Evolutionary conservation across 2,888 invertebrate genomes (phyloP).

Genomic region (Hipparchia semele): DNA sequence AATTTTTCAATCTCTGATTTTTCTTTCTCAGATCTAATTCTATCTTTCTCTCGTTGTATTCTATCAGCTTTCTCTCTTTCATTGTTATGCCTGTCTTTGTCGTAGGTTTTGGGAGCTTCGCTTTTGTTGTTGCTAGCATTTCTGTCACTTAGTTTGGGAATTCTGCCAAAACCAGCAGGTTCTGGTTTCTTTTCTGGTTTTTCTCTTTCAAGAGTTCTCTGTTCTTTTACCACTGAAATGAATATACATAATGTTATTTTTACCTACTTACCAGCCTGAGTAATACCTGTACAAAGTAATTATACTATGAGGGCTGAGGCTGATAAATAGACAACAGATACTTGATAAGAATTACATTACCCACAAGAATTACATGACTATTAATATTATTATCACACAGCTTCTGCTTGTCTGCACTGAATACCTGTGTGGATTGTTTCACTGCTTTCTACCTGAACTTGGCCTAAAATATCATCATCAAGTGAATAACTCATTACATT

Average conservation of each 20-base stretch:
- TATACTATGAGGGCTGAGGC: too few relatives aligned
- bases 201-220: constrained; percentile 60
- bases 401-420: too few relatives aligned
- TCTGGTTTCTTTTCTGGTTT: constrained; percentile 66
- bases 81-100: constrained; percentile 54
- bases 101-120: constrained; percentile 53
- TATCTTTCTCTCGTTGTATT: constrained; percentile 47
- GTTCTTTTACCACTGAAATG: constrained; percentile 55
- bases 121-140: constrained; percentile 49
- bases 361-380: too few relatives aligned
- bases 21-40: constrained; percentile 51
- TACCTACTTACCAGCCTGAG: neutral
- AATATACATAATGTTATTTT: neutral
- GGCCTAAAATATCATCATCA: too few relatives aligned
- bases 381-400: too few relatives aligned
- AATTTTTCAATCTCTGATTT: constrained; percentile 53
- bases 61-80: constrained; percentile 48
- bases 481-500: too few relatives aligned
- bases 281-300: neutral
- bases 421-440: too few relatives aligned
- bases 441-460: too few relatives aligned
- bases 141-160: constrained; percentile 80
- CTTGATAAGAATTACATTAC: too few relatives aligned
- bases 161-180: constrained; percentile 64
- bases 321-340: neutral